Evolutionary conservation across 2,797 vertebrate species (phyloP), one percentile per base, ranked within the genome.

Genomic region (Syndactyla subalaris): DNA sequence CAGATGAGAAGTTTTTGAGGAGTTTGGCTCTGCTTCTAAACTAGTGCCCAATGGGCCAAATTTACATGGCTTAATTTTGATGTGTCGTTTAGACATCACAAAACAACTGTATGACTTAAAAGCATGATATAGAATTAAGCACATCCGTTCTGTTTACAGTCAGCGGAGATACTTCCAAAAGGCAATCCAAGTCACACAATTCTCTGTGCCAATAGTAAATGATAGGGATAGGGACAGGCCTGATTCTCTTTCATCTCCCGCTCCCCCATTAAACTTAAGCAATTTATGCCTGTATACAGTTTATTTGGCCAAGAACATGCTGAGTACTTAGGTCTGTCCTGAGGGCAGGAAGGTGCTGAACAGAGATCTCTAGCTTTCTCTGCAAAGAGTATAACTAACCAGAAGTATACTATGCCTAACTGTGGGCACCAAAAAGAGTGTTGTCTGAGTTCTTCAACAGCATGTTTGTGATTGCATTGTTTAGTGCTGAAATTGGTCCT

Each of bases 51-150:
- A 57, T 71, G 41, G 41, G 14, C 14, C 23, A 68, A 62, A 54
- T 55, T 74, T 72, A 9, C 30, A 45, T 39, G 24, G 23, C 46
- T 62, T 71, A 34, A 49, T 90, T 88, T 75, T 59, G 10, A 5
- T 62, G 67, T 61, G 36, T 87, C 26, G 18, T 62, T 88, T 62
- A 45, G 48, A 67, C 7, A 41, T 67, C 29, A 34, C 32, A 85
- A 63, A 80, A 11, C n/a, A 59, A 34, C 48, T 63, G 14, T 38
- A 45, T 54, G 34, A 54, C 36, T n/a, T 82, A 70, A 89, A 23
- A 72, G 18, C 29, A 15, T 7, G 32, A 51, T 32, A 21, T 0
- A 0, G n/a, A 80, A 70, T 62, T 66, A 39, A 74, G 8, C 2
- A 57, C 13, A 45, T 75, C 1, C 6, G 4, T 55, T 73, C 51